Conservation (phyloP, 1,140 invertebrate species). For the Sarcophaga bullata region DNA sequence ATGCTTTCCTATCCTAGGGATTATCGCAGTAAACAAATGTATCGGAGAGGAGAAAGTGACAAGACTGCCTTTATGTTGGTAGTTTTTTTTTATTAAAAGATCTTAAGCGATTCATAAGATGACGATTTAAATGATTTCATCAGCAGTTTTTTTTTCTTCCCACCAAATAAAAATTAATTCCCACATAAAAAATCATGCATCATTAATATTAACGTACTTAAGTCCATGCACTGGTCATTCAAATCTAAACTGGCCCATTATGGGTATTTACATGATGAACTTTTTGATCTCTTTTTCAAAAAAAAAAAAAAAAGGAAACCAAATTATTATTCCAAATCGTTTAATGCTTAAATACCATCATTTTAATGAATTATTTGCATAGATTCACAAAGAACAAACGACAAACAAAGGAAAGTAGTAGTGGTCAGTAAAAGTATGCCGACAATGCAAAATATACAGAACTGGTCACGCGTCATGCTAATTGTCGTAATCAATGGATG, state of each 20-base stretch:
- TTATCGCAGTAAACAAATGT: no score
- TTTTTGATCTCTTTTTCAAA: not conserved
- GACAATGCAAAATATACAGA: not conserved
- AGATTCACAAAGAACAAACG: not conserved
- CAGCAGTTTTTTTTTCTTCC: no score
- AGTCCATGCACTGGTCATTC: not conserved
- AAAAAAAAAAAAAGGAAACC: no score
- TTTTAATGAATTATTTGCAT: conserved; percentile 12
- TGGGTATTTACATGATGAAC: not conserved
- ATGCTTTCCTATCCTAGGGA: no score
- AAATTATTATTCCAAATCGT: not conserved
- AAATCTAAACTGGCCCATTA: conserved; percentile 30
- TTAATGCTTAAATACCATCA: not conserved
- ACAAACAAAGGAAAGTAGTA: not conserved
- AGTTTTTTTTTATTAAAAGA: no score
- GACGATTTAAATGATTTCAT: no score
- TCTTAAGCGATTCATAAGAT: no score
- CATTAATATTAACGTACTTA: conserved; percentile 30
- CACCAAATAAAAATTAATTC: not conserved
- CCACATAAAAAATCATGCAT: not conserved
- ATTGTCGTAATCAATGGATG: conserved; percentile 37
- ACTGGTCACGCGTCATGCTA: conserved; percentile 39
- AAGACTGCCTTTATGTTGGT: no score
- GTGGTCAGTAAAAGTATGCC: not conserved
- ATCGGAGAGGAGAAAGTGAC: no score